Evolutionary conservation across 2,888 invertebrate genomes (phyloP), one percentile per base, ranked within the genome.

Genomic region (Lordiphosa fenestrarum): DNA sequence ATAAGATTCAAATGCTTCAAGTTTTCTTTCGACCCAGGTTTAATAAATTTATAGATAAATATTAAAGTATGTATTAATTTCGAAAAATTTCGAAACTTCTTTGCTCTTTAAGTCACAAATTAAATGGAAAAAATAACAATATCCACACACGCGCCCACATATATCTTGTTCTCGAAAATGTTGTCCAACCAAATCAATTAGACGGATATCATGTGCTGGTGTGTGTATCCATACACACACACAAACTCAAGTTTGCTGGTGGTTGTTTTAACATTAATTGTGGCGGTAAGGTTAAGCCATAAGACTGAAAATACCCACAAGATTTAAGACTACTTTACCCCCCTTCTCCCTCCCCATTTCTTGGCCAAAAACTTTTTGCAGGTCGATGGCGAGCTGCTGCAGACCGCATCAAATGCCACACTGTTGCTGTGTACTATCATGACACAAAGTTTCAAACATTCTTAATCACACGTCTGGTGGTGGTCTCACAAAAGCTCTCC

Each of bases 341-440:
- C 13, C 37, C 4, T 5, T 15, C 15, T 15, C 15, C 13, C 7
- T 3, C 6, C 9, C 6, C 15, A 15, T 2, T 0, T 3, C 21
- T 23, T 23, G 23, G 38, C 2, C 25, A 25, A 19, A 19, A 6
- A 10, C n/a, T n/a, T 10, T 51, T 15, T 13, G 13, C 9, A 62
- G 62, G 50, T 58, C 10, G 62, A 62, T 35, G 62, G 57, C 13
- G 39, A 50, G 15, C 50, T 62, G 15, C 50, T 62, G 0, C 57
- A 62, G 37, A 12, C 53, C 9, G 40, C 58, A n/a, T 50, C 41
- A 6, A 58, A 40, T 50, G 36, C 12, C 21, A 63, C 58, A 0
- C 21, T 58, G 9, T 4, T 63, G 15, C 7, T 50, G 12, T 50
- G 12, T 63, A 54, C 37, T 51, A 47, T 36, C 12, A 7, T 3